Percentiles rank a stretch among this genome's conserved stretches.
Conservation (phyloP, 2,797 vertebrate species). For the Clarias fuscus region DNA sequence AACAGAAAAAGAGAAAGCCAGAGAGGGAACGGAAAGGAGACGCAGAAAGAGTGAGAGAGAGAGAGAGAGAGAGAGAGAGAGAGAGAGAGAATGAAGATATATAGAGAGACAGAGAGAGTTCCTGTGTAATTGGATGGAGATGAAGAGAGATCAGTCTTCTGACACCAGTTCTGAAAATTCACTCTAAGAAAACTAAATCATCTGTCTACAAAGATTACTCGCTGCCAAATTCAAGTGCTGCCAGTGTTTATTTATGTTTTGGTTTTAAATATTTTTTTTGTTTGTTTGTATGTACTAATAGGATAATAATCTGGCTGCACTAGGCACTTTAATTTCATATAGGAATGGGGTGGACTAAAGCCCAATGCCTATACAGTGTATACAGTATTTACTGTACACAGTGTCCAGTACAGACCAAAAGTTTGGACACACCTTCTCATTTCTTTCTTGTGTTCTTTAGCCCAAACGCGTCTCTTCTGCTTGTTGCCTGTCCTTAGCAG, state of each 20-base stretch:
- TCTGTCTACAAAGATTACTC: background rate
- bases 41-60: too few relatives aligned
- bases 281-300: background rate
- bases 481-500: too few relatives aligned
- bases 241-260: background rate
- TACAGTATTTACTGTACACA: too few relatives aligned
- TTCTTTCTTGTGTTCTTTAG: too few relatives aligned
- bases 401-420: too few relatives aligned
- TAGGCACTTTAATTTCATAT: background rate
- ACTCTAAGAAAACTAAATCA: background rate
- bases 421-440: too few relatives aligned
- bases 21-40: too few relatives aligned
- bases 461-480: too few relatives aligned
- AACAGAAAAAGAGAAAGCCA: background rate
- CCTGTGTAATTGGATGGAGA: background rate
- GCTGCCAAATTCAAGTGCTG: background rate
- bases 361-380: too few relatives aligned
- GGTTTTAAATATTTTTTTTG: background rate
- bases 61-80: background rate
- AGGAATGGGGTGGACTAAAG: background rate
- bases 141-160: background rate
- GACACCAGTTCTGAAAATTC: background rate
- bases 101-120: background rate
- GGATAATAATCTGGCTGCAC: background rate
- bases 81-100: background rate